These are phyloP conservation scores for Kryptolebias marmoratus DNA, from an alignment of 2,113 vertebrate species.

Conservation along the genomic window DNA sequence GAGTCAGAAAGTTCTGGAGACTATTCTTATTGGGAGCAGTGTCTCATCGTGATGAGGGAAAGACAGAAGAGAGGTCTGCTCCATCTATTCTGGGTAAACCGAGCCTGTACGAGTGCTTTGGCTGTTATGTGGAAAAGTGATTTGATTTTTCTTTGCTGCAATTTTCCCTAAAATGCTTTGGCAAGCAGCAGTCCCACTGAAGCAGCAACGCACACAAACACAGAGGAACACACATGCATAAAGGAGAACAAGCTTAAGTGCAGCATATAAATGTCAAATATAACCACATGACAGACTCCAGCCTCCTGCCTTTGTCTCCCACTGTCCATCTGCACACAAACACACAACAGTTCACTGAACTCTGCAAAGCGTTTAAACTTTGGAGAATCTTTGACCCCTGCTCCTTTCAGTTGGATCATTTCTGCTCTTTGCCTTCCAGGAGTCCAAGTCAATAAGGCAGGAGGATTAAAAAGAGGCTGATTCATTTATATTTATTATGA, in stretches of 20 bases:
- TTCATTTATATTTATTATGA: neutral
- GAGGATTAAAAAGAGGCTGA: neutral
- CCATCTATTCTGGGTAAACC: conserved; percentile 67
- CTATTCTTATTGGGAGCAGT: conserved; percentile 54
- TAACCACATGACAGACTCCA: conserved; percentile 20
- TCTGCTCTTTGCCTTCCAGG: neutral
- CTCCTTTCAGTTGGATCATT: neutral
- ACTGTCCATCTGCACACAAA: neutral
- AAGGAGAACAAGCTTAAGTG: conserved; percentile 17
- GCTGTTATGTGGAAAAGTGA: conserved; percentile 57
- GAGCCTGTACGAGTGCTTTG: conserved; percentile 50
- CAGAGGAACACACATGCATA: conserved; percentile 19
- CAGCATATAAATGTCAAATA: conserved; percentile 28
- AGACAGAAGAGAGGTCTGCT: conserved; percentile 34
- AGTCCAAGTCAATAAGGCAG: neutral
- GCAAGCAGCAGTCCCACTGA: conserved; percentile 30
- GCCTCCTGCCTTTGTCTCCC: neutral
- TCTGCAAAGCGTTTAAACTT: neutral
- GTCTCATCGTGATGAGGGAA: conserved; percentile 45
- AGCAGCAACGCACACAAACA: conserved; percentile 4
- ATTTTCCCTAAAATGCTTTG: conserved; percentile 40
- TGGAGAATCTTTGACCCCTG: neutral
- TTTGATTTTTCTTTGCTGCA: conserved; percentile 55
- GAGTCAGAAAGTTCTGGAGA: conserved; percentile 64
- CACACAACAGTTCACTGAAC: neutral